A percentile compares a stretch with the other conserved stretches of the same genome.
Conservation (phyloP, 2,797 vertebrate genomes). For the Crypturellus tataupa region DNA sequence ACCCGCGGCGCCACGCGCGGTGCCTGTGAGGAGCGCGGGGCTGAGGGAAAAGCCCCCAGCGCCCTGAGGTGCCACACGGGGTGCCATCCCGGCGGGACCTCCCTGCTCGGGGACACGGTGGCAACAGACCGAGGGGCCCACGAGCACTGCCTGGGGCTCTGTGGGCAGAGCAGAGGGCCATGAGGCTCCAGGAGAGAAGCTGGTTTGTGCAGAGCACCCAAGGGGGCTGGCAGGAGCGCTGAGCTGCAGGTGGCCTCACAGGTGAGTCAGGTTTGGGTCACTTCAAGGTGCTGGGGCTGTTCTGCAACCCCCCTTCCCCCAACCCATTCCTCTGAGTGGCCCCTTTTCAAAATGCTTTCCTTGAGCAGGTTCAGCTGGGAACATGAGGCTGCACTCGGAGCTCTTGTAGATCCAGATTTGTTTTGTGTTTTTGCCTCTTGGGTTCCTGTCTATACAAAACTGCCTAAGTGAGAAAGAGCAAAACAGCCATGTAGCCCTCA, state of each 20-base stretch:
- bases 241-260: not conserved
- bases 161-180: not conserved
- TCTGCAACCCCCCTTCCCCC: not conserved
- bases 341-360: not conserved
- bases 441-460: slow-evolving; percentile 5
- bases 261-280: too few species aligned
- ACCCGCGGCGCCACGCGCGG: too few species aligned
- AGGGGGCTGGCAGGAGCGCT: not conserved
- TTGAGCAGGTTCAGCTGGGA: not conserved
- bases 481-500: slow-evolving; percentile 19
- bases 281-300: fast-evolving
- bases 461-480: slow-evolving; percentile 10
- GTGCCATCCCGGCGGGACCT: fast-evolving
- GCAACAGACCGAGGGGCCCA: fast-evolving
- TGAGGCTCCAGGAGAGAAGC: fast-evolving
- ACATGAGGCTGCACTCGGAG: not conserved
- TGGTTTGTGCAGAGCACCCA: not conserved
- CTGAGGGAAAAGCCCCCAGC: not conserved
- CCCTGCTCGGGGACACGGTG: fast-evolving
- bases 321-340: not conserved
- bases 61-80: not conserved
- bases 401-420: not conserved
- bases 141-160: not conserved
- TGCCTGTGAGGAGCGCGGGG: too few species aligned
- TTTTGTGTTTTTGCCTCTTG: not conserved